phyloP scores from a whole-genome alignment of 2,797 vertebrate species.

The Coregonus sp. region DNA sequence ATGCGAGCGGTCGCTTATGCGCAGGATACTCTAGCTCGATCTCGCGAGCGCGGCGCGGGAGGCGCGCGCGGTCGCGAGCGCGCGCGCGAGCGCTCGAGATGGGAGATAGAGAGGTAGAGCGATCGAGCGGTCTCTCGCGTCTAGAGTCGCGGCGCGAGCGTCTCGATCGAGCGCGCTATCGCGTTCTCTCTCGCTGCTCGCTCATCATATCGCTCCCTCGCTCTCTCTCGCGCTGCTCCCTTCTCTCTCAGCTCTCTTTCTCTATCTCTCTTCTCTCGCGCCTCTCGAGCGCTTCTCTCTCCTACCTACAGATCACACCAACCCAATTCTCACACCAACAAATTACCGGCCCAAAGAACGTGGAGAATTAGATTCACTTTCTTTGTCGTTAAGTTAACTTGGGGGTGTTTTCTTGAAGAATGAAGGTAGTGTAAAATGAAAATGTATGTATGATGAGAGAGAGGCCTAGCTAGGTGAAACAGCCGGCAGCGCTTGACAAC shows the following conservation, averaged over 20 bases:
- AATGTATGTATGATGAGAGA: neutral
- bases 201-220: neutral
- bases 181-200: neutral
- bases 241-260: constrained; percentile 36
- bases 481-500: neutral
- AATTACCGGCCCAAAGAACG: constrained; percentile 60
- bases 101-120: too few relatives aligned
- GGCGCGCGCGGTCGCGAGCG: too few relatives aligned
- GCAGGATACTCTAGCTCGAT: too few relatives aligned
- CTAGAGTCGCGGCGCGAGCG: too few relatives aligned
- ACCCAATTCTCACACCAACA: constrained; percentile 45
- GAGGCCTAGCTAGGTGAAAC: neutral
- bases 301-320: constrained; percentile 49
- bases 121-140: too few relatives aligned
- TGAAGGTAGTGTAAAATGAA: constrained; percentile 16
- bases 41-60: too few relatives aligned
- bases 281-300: too few relatives aligned
- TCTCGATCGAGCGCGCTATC: too few relatives aligned
- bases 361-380: constrained; percentile 47
- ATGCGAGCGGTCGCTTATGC: too few relatives aligned
- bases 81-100: too few relatives aligned
- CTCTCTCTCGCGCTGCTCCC: constrained; percentile 12
- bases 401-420: constrained; percentile 39
- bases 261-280: constrained; percentile 15
- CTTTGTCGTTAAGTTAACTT: constrained; percentile 48